Percentiles rank a stretch among this genome's conserved stretches.
phyloP scores from a whole-genome alignment of 2,797 vertebrate species.

The Poeciliopsis infans region DNA sequence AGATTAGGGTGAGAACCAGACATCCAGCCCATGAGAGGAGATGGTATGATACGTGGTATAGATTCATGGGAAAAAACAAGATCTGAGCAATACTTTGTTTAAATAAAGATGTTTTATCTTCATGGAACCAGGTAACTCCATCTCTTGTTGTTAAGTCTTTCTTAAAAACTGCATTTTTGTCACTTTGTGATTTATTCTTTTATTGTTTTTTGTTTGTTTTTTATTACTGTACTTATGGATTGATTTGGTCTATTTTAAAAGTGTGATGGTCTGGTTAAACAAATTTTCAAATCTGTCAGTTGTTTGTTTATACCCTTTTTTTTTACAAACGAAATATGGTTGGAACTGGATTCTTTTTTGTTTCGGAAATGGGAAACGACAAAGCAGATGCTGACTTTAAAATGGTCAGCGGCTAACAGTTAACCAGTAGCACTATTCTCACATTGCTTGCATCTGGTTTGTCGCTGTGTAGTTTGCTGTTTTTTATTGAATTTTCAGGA shows the following conservation, averaged over 20 bases:
- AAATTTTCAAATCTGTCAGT: no score
- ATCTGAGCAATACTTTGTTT: background rate
- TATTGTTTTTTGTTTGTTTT: background rate
- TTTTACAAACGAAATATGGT: background rate
- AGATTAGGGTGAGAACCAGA: background rate
- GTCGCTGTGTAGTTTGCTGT: background rate
- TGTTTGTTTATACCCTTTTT: background rate
- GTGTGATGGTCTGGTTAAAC: background rate
- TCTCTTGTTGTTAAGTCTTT: background rate
- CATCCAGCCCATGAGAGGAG: background rate
- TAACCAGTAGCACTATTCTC: background rate
- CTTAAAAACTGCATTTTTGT: background rate
- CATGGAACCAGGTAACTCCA: background rate
- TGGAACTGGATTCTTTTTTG: background rate
- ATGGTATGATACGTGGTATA: background rate
- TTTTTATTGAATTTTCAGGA: background rate
- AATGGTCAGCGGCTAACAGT: background rate
- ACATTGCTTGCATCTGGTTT: background rate
- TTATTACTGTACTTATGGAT: background rate
- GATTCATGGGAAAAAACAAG: background rate
- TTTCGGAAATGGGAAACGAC: background rate
- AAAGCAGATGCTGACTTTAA: background rate
- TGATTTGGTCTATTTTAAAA: background rate
- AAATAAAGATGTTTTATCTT: background rate
- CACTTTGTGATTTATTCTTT: background rate